These are phyloP conservation scores for Ciconia maguari DNA, from an alignment of 2,113 vertebrate genomes.

Conservation along the genomic window DNA sequence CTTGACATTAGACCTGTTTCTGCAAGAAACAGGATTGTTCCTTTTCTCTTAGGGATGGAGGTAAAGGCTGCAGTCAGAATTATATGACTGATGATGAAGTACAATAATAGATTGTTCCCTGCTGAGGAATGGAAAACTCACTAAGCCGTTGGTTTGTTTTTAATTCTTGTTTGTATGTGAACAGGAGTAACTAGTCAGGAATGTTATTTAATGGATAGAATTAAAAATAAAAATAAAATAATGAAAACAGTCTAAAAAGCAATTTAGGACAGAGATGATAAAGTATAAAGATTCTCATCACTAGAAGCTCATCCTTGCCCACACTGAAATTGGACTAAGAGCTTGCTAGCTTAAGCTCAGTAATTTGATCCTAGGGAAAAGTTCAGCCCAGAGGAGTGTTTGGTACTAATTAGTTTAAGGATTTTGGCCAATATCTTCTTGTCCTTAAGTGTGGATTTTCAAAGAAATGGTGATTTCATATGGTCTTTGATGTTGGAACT, in stretches of 20 bases:
- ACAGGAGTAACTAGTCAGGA: neutral
- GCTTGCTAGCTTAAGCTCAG: neutral
- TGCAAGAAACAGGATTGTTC: neutral
- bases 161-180: neutral
- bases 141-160: neutral
- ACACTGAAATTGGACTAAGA: neutral
- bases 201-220: neutral
- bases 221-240: neutral
- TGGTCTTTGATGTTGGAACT: slow-evolving; percentile 27
- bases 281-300: neutral
- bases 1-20: neutral
- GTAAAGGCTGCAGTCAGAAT: neutral
- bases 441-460: slow-evolving; percentile 28
- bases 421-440: slow-evolving; percentile 20
- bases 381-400: slow-evolving; percentile 20
- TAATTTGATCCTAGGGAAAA: slow-evolving; percentile 28
- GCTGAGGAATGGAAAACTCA: neutral
- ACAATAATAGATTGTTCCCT: neutral
- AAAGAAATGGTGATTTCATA: slow-evolving; percentile 34
- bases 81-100: neutral
- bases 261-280: neutral
- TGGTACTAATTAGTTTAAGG: slow-evolving; percentile 39
- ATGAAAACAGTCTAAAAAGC: neutral
- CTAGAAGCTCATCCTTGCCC: neutral
- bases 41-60: neutral